Evolutionary conservation across 1,140 invertebrate genomes (phyloP), one percentile per base, ranked within the genome.

Genomic region (Eulimnadia texana): DNA sequence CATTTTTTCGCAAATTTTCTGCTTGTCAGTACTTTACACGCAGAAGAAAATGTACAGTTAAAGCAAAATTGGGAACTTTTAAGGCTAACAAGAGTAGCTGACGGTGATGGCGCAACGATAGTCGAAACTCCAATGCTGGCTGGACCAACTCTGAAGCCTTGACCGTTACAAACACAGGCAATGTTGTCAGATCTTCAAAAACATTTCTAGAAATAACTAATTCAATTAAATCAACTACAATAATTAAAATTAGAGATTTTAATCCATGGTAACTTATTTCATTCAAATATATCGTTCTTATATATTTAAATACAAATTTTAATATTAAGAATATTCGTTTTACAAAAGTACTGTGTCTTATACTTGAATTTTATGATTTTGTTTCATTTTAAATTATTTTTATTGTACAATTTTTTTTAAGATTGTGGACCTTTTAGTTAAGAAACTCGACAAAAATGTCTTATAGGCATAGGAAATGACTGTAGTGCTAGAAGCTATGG

Each of bases 231-330:
- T 9, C 33, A 9, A 9, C 33, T 16, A 42, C 16, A 42, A 42
- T 42, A 9, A 42, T 42, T 9, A 42, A 42, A 42, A 42, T 42
- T n/a, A n/a, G n/a, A n/a, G n/a, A n/a, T n/a, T n/a, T n/a, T 52
- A n/a, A 52, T 52, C 51, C 22, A 52, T 24, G 51, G 20, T 23
- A 52, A 52, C 19, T 54, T 54, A 22, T 54, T 54, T 27, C 52
- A 54, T 54, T 23, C 28, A 25, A 27, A 27, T 27, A 54, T n/a
- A 19, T 23, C 22, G 25, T 13, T n/a, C n/a, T n/a, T n/a, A n/a
- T n/a, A 2, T 19, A 50, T 19, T 50, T 19, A 10, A 50, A 50
- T 50, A 22, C 22, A 50, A 50, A 50, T 22, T 50, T 50, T 50
- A 2, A 50, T 50, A 50, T 9, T 11, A n/a, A 50, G 49, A 50